phyloP scores from a whole-genome alignment of 92 coral and sea anemone species.

The Epizoanthus fatuus region DNA sequence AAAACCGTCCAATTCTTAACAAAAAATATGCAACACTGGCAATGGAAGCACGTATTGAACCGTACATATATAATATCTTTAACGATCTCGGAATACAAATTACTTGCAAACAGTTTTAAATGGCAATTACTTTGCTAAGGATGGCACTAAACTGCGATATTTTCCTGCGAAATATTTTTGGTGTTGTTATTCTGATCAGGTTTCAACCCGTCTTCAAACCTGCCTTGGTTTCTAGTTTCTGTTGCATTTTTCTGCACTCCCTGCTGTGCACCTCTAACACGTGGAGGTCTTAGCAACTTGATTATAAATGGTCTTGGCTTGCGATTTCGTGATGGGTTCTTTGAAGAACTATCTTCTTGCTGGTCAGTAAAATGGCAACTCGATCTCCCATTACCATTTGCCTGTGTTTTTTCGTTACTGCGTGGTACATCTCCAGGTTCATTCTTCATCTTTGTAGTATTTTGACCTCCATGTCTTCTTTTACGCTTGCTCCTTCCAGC shows the following conservation, averaged over 20 bases:
- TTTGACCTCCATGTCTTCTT: slow-evolving; percentile 3
- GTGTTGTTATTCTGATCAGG: background rate
- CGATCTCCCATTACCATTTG: background rate
- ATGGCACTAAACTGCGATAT: background rate
- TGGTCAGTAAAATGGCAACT: background rate
- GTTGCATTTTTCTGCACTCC: background rate
- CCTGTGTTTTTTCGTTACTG: background rate
- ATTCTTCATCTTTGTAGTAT: background rate
- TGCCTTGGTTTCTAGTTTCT: background rate
- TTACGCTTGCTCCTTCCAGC: background rate
- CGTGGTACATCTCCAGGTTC: background rate
- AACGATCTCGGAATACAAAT: background rate
- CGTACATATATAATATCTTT: background rate
- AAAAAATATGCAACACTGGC: too few relatives aligned
- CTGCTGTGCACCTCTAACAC: background rate
- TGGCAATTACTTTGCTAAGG: background rate
- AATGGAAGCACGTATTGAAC: background rate
- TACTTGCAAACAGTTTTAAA: background rate
- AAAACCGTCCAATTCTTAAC: too few relatives aligned
- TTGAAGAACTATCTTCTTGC: background rate
- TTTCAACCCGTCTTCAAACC: background rate
- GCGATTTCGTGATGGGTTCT: background rate
- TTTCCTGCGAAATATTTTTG: background rate
- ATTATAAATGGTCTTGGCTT: slow-evolving; percentile 11
- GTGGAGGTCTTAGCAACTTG: background rate